Conservation (phyloP, 2,113 vertebrate species). For the Melanostigma gelatinosum region DNA sequence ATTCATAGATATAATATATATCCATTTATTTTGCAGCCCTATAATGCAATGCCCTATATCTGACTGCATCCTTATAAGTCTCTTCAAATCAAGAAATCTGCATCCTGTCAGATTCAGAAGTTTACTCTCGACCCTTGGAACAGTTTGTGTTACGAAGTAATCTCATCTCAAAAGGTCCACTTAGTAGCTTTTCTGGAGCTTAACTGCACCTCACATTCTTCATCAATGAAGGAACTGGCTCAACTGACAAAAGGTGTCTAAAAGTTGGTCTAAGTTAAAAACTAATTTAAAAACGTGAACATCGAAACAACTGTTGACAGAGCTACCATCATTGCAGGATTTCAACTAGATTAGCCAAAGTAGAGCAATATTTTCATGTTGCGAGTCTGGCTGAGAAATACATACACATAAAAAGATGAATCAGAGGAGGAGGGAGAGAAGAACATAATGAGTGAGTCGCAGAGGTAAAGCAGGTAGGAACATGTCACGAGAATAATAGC, state of each 20-base stretch:
- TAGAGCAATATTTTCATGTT: not conserved
- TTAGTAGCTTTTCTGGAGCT: not conserved
- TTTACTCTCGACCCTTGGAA: not conserved
- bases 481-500: constrained; percentile 58
- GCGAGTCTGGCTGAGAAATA: not conserved
- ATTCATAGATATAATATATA: not conserved
- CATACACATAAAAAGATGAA: not conserved
- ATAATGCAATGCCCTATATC: not conserved
- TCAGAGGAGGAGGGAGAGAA: constrained; percentile 9
- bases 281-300: not conserved
- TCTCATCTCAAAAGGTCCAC: not conserved
- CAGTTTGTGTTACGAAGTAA: not conserved
- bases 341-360: not conserved
- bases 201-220: not conserved
- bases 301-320: not conserved
- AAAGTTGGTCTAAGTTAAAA: not conserved
- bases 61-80: not conserved
- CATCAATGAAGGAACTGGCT: not conserved
- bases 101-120: not conserved
- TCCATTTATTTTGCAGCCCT: not conserved
- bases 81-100: not conserved
- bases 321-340: not conserved
- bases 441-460: constrained; percentile 6
- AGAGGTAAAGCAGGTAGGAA: constrained; percentile 64
- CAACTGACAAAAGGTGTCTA: not conserved